Conservation (phyloP, 1,140 invertebrate genomes). For the Drosophila rufa region DNA sequence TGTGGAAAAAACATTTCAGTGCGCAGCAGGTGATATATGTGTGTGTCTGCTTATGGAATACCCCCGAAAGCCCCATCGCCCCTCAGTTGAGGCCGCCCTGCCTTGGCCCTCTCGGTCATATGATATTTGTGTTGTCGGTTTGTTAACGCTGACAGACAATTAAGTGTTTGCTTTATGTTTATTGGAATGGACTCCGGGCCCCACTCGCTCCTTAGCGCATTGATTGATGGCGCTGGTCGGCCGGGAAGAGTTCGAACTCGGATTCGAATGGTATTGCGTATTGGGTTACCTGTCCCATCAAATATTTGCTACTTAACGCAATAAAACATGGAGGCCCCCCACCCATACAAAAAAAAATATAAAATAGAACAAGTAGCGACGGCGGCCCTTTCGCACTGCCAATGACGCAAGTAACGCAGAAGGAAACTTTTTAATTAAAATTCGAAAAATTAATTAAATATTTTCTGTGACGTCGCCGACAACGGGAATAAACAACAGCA, state of each 20-base stretch:
- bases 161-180: conserved; percentile 83
- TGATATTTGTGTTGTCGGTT: conserved; percentile 83
- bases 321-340: conserved; percentile 48
- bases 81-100: background rate
- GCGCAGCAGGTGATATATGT: conserved; percentile 82
- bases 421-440: conserved; percentile 83
- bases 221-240: conserved; percentile 67
- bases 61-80: conserved; percentile 40
- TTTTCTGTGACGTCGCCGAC: conserved; percentile 73
- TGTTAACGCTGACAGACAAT: conserved; percentile 83
- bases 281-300: conserved; percentile 55
- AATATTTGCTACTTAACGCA: conserved; percentile 65
- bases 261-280: conserved; percentile 7
- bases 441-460: conserved; percentile 84
- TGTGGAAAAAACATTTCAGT: conserved; percentile 79
- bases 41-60: conserved; percentile 69
- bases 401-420: conserved; percentile 58
- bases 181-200: conserved; percentile 76
- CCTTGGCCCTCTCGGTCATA: conserved; percentile 54
- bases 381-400: conserved; percentile 40
- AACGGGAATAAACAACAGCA: conserved; percentile 31
- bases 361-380: conserved; percentile 39
- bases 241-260: conserved; percentile 36
- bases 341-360: conserved; percentile 14
- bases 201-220: conserved; percentile 66